phyloP scores from a whole-genome alignment of 92 coral and sea anemone genomes.

The Siderastrea siderea region DNA sequence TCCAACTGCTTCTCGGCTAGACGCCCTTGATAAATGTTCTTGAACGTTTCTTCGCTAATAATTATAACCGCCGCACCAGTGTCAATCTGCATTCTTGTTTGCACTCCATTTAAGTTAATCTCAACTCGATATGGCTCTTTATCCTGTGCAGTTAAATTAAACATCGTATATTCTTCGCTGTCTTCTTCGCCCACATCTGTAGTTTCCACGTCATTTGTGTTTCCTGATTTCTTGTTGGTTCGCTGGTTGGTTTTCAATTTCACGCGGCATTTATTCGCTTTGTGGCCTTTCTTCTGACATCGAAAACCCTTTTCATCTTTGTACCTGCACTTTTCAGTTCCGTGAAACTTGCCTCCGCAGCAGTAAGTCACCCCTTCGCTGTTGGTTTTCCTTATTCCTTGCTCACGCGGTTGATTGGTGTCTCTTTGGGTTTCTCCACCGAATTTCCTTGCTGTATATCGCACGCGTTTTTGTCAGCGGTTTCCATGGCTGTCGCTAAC shows the following conservation, averaged over 20 bases:
- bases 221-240: not conserved
- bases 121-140: slow-evolving; percentile 34
- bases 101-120: slow-evolving; percentile 15
- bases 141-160: not conserved
- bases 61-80: slow-evolving; percentile 20
- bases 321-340: slow-evolving; percentile 36
- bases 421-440: slow-evolving; percentile 8
- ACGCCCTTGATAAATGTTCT: not conserved
- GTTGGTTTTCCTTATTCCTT: not conserved
- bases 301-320: slow-evolving; percentile 12
- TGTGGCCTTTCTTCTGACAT: slow-evolving; percentile 19
- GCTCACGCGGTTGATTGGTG: not conserved
- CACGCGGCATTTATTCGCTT: not conserved
- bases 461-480: slow-evolving; percentile 23
- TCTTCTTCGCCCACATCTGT: slow-evolving; percentile 13
- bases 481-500: slow-evolving; percentile 42
- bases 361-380: slow-evolving; percentile 34
- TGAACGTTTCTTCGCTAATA: slow-evolving; percentile 28
- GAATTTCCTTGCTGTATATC: slow-evolving; percentile 46
- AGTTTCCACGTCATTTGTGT: slow-evolving; percentile 17
- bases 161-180: slow-evolving; percentile 7
- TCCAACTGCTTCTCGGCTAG: not conserved
- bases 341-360: slow-evolving; percentile 40
- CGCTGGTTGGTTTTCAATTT: slow-evolving; percentile 6
- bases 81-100: slow-evolving; percentile 11